Percentiles rank a stretch among this genome's conserved stretches.
phyloP scores from a whole-genome alignment of 1,140 invertebrate genomes.

The Penaeus indicus region DNA sequence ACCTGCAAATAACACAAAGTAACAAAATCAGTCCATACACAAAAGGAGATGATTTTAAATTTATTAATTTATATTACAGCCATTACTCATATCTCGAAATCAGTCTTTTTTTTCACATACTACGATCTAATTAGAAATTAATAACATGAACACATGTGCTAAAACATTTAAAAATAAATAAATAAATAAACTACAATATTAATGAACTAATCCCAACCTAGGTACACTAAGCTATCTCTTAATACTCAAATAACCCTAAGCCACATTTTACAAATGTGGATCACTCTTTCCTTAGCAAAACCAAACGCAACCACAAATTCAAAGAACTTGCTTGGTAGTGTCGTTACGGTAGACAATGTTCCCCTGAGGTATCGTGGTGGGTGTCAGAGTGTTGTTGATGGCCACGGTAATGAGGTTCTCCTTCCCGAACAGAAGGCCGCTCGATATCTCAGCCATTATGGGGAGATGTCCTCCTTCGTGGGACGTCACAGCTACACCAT shows the following conservation, averaged over 20 bases:
- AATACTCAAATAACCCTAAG: not conserved
- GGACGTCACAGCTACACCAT: slow-evolving; percentile 81
- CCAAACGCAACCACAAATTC: not conserved
- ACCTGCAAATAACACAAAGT: slow-evolving; percentile 70
- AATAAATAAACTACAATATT: no score
- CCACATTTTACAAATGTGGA: not conserved
- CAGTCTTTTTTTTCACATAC: no score
- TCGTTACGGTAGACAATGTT: slow-evolving; percentile 68
- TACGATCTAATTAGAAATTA: no score
- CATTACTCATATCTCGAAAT: no score
- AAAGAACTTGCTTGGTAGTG: slow-evolving; percentile 67
- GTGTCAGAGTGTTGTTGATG: slow-evolving; percentile 91
- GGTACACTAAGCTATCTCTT: no score
- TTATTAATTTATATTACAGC: no score
- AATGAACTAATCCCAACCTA: no score
- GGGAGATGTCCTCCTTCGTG: slow-evolving; percentile 97
- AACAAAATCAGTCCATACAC: no score
- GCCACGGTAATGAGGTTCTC: slow-evolving; percentile 90
- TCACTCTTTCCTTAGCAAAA: slow-evolving; percentile 68
- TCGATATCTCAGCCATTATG: slow-evolving; percentile 89
- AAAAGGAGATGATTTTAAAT: no score
- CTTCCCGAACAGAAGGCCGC: slow-evolving; percentile 76
- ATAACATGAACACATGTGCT: no score
- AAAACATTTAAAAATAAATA: no score
- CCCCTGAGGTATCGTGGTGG: slow-evolving; percentile 89